Conservation (phyloP, 2,113 vertebrate species). For the Oreochromis spilurus region DNA sequence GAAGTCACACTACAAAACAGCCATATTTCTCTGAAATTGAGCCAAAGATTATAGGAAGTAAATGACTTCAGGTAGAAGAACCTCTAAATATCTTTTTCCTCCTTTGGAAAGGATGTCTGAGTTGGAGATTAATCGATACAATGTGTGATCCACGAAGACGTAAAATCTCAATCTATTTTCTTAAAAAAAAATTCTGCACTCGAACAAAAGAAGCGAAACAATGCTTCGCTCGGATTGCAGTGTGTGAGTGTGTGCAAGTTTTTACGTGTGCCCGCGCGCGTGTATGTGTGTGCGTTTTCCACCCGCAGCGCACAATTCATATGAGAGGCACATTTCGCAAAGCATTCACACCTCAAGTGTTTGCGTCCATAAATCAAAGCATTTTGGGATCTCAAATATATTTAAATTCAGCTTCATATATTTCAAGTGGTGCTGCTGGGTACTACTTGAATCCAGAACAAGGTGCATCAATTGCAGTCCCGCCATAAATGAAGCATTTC, state of each 20-base stretch:
- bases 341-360: not conserved
- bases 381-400: not conserved
- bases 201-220: slow-evolving; percentile 27
- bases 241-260: not conserved
- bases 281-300: not conserved
- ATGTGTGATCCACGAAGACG: not conserved
- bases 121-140: slow-evolving; percentile 38
- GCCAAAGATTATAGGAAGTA: slow-evolving; percentile 51
- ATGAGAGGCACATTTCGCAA: not conserved
- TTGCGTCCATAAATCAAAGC: slow-evolving; percentile 3
- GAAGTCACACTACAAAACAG: slow-evolving; percentile 47
- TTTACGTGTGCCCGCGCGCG: accelerated
- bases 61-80: slow-evolving; percentile 52
- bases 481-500: not conserved
- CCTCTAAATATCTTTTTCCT: slow-evolving; percentile 2
- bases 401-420: not conserved
- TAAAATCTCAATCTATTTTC: not conserved
- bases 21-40: slow-evolving; percentile 41
- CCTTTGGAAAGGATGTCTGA: not conserved
- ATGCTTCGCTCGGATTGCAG: not conserved
- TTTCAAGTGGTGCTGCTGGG: not conserved
- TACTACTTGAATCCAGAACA: not conserved
- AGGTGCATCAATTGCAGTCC: not conserved
- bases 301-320: not conserved
- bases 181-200: not conserved